phyloP scores from a whole-genome alignment of 2,888 invertebrate species.

The Ormyrus nitidulus region DNA sequence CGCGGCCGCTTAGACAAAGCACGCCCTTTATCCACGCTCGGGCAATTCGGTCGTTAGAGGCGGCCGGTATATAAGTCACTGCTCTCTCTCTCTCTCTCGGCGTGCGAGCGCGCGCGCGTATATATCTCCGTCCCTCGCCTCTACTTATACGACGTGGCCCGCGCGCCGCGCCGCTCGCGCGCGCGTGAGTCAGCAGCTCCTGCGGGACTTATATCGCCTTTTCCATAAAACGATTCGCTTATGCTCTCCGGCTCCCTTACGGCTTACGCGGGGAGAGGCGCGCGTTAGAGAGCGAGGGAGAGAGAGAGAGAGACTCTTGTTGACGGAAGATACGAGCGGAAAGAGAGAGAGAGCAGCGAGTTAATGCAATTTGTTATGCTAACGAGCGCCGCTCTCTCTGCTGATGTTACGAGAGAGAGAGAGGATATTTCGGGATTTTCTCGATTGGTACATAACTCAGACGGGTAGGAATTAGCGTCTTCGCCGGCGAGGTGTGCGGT shows the following conservation, averaged over 20 bases:
- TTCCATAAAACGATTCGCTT: constrained; percentile 52
- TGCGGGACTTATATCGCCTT: constrained; percentile 52
- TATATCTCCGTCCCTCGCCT: no score
- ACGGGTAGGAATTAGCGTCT: no score
- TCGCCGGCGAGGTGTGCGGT: no score
- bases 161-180: background rate
- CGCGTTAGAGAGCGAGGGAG: constrained; percentile 1
- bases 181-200: constrained; percentile 56
- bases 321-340: constrained; percentile 39
- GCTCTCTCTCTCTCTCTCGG: background rate
- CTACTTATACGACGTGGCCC: no score
- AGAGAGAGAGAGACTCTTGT: constrained; percentile 21
- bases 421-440: no score
- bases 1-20: background rate
- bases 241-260: constrained; percentile 13
- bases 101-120: constrained; percentile 18
- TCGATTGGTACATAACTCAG: no score
- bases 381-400: background rate
- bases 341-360: constrained; percentile 7
- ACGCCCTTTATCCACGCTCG: background rate
- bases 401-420: no score
- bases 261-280: background rate
- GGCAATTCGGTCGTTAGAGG: constrained; percentile 19
- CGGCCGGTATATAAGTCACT: constrained; percentile 17
- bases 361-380: constrained; percentile 43